phyloP scores from a whole-genome alignment of 2,797 vertebrate species.

The Acanthurus leucopareius region DNA sequence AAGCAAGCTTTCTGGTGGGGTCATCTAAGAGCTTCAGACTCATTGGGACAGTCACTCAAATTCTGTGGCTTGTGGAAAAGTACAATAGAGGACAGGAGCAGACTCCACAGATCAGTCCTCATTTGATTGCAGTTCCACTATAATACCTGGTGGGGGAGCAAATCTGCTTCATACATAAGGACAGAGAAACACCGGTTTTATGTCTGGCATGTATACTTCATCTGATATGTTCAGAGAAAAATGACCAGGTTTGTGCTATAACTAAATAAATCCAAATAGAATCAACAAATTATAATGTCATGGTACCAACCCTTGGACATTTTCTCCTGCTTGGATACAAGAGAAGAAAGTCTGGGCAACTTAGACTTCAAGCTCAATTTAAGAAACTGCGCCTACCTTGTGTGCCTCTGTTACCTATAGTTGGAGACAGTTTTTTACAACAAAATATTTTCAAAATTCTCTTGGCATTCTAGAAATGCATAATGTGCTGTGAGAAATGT shows the following conservation, averaged over 20 bases:
- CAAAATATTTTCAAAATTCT: not conserved
- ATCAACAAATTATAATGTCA: not conserved
- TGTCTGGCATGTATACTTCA: not conserved
- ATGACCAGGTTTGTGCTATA: not conserved
- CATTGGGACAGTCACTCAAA: not conserved
- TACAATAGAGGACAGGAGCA: not conserved
- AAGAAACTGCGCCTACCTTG: not conserved
- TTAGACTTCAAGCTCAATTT: not conserved
- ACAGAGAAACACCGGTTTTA: not conserved
- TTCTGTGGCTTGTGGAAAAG: not conserved
- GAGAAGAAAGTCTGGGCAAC: not conserved
- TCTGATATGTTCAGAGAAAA: not conserved
- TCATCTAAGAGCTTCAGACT: not conserved
- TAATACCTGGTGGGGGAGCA: conserved; percentile 64
- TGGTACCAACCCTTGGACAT: not conserved
- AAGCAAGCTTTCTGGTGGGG: not conserved
- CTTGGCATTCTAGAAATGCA: not conserved
- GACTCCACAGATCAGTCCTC: not conserved
- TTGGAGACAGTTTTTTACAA: not conserved
- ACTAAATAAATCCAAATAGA: not conserved
- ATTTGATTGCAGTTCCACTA: conserved; percentile 21
- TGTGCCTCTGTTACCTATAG: conserved; percentile 7
- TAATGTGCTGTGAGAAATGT: not conserved
- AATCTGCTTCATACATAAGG: conserved; percentile 22
- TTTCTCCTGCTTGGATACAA: not conserved